Evolutionary conservation across 2,797 vertebrate species (phyloP).

Genomic region (Sus cebifrons): DNA sequence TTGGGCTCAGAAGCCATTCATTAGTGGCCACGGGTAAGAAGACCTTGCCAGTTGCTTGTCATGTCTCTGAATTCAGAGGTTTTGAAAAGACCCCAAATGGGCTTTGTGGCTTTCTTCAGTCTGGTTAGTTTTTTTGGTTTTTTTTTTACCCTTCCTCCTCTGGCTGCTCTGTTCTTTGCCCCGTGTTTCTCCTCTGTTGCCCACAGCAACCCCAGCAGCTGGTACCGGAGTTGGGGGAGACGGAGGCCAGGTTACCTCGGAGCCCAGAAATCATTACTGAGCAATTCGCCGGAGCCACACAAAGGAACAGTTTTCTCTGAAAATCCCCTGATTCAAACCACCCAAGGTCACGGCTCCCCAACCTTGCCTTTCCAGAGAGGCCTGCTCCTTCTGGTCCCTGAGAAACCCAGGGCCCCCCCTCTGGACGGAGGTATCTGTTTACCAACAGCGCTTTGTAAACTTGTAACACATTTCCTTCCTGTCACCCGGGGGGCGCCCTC

Average conservation of each 20-base stretch:
- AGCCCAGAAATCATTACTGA: not conserved
- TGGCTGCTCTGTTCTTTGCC: not conserved
- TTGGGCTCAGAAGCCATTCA: constrained; percentile 64
- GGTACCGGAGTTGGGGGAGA: constrained; percentile 43
- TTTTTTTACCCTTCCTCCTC: not conserved
- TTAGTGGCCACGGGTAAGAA: not conserved
- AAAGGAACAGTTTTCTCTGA: constrained; percentile 69
- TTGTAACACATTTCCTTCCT: not conserved
- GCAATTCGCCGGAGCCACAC: constrained; percentile 61
- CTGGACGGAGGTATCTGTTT: constrained; percentile 40
- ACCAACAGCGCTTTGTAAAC: constrained; percentile 53
- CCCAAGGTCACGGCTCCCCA: not conserved
- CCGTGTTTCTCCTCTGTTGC: constrained; percentile 68
- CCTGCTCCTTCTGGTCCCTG: not conserved
- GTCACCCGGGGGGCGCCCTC: not conserved
- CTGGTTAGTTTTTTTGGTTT: not conserved
- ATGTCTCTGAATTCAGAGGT: constrained; percentile 62
- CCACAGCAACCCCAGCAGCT: constrained; percentile 78
- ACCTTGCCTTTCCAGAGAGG: not conserved
- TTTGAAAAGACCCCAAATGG: constrained; percentile 68
- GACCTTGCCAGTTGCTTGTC: constrained; percentile 21
- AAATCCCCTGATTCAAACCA: not conserved
- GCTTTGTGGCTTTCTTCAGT: constrained; percentile 19
- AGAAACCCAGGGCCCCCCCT: not conserved
- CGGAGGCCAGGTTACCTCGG: constrained; percentile 60